A percentile compares a stretch with the other conserved stretches of the same genome.
These are phyloP conservation scores for Sula dactylatra DNA, from an alignment of 2,113 vertebrate genomes.

Conservation along the genomic window DNA sequence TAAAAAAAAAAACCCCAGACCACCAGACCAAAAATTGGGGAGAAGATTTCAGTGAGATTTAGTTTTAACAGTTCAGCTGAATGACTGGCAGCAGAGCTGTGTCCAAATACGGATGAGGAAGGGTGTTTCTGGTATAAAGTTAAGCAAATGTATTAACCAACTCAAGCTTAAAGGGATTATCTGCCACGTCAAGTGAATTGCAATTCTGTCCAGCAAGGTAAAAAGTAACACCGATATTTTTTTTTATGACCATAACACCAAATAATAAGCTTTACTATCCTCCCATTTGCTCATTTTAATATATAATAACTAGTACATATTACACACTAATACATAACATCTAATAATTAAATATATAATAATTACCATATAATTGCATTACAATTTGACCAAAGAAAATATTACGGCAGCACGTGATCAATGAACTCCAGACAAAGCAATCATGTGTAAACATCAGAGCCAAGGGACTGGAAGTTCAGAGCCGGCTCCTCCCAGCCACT, in stretches of 20 bases:
- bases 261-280: neutral
- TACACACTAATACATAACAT: neutral
- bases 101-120: neutral
- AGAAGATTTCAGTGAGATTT: neutral
- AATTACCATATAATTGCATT: neutral
- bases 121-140: neutral
- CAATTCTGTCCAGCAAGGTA: neutral
- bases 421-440: neutral
- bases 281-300: neutral
- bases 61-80: neutral
- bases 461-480: neutral
- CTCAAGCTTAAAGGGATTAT: neutral
- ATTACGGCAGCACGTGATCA: neutral
- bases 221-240: neutral
- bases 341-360: neutral
- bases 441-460: neutral
- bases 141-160: neutral
- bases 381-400: neutral
- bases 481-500: neutral
- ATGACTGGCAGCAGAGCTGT: neutral
- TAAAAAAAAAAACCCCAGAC: neutral
- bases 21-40: neutral
- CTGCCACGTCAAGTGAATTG: accelerated
- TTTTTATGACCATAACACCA: neutral
- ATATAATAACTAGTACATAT: accelerated